Evolutionary conservation across 2,888 invertebrate species (phyloP).

Genomic region (Melipona beecheii): DNA sequence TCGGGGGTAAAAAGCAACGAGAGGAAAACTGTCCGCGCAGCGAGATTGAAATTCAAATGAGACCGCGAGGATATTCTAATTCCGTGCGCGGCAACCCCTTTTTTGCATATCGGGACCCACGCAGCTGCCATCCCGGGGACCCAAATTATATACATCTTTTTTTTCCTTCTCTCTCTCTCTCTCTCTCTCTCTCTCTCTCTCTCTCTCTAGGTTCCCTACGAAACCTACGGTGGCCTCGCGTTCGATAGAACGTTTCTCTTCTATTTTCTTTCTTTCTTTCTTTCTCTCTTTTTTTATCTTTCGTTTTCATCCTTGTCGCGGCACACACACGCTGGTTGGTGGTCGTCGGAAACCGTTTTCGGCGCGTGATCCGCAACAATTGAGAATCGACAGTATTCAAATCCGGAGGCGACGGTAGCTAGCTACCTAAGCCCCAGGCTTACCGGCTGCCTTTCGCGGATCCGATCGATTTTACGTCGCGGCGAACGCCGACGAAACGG

Average conservation of each 20-base stretch:
- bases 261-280: slow-evolving; percentile 34
- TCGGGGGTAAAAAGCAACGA: slow-evolving; percentile 58
- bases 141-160: slow-evolving; percentile 79
- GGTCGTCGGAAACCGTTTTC: slow-evolving; percentile 30
- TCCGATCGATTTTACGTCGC: slow-evolving; percentile 75
- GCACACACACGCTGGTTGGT: too few species aligned
- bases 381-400: slow-evolving; percentile 79
- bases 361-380: slow-evolving; percentile 76
- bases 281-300: slow-evolving; percentile 54
- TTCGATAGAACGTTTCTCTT: not conserved
- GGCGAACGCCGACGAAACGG: slow-evolving; percentile 15
- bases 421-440: slow-evolving; percentile 63
- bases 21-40: slow-evolving; percentile 72
- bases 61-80: slow-evolving; percentile 84
- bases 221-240: too few species aligned
- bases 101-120: slow-evolving; percentile 82
- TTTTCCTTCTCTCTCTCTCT: slow-evolving; percentile 34
- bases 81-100: slow-evolving; percentile 81
- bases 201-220: not conserved
- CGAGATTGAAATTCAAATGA: slow-evolving; percentile 84
- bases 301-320: slow-evolving; percentile 7
- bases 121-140: slow-evolving; percentile 81
- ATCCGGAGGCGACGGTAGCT: slow-evolving; percentile 71
- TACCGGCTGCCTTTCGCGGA: slow-evolving; percentile 64
- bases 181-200: not conserved